phyloP scores from a whole-genome alignment of 2,797 vertebrate genomes.

The Manis javanica region DNA sequence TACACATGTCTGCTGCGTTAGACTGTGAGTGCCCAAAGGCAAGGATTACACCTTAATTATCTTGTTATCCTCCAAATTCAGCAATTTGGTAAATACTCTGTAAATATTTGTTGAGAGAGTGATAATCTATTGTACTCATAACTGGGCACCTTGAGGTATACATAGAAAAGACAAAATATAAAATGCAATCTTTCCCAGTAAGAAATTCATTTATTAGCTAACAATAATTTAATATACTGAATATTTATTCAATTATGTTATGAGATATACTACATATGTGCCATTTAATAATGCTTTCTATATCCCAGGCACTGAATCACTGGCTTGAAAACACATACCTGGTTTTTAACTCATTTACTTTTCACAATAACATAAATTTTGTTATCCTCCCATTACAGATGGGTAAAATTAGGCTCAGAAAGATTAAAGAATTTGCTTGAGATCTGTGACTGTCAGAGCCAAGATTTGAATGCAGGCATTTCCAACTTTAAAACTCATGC shows the following conservation, averaged over 20 bases:
- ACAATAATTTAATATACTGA: constrained; percentile 26
- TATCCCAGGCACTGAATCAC: not conserved
- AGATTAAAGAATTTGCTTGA: constrained; percentile 25
- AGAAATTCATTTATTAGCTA: not conserved
- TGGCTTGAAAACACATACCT: not conserved
- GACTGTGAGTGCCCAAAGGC: not conserved
- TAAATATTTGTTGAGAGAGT: not conserved
- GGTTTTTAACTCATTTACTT: constrained; percentile 26
- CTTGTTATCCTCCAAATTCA: not conserved
- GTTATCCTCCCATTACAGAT: not conserved
- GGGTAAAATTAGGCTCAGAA: constrained; percentile 2
- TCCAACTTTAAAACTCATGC: not conserved
- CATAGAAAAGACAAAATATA: not conserved
- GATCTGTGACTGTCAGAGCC: not conserved
- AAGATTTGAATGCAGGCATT: not conserved
- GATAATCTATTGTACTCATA: not conserved
- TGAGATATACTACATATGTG: not conserved
- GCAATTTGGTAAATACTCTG: not conserved
- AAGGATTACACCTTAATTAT: not conserved
- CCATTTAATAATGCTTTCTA: not conserved
- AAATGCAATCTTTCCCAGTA: not conserved
- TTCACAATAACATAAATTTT: not conserved
- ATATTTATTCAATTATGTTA: constrained; percentile 26
- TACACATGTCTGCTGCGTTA: not conserved
- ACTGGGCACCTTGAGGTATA: not conserved